Evolutionary conservation across 2,113 vertebrate species (phyloP).

Genomic region (Sphyrna mokarran): DNA sequence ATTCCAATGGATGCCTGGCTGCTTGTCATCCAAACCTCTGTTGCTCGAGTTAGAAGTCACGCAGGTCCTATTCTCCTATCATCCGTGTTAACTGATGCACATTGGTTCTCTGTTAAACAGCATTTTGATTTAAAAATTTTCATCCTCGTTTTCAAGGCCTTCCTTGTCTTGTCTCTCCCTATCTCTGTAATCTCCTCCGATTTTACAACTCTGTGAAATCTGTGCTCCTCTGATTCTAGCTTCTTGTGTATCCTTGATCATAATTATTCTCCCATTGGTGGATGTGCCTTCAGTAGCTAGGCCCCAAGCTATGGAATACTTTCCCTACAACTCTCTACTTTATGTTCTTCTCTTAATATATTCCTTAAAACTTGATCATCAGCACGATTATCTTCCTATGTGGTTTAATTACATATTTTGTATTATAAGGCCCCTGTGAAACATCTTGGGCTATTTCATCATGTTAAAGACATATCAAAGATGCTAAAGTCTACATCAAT

Average conservation of each 20-base stretch:
- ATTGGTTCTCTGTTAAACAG: neutral
- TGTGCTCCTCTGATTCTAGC: neutral
- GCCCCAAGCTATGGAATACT: neutral
- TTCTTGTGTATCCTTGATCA: neutral
- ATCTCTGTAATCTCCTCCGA: neutral
- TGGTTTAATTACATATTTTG: neutral
- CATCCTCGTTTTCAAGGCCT: neutral
- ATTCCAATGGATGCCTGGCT: neutral
- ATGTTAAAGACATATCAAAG: neutral
- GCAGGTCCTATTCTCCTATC: neutral
- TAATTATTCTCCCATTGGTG: neutral
- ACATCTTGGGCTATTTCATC: neutral
- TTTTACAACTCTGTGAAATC: neutral
- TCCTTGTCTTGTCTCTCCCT: neutral
- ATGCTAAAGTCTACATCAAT: too few relatives aligned
- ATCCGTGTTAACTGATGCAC: neutral
- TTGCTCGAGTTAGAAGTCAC: neutral
- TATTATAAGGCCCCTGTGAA: neutral
- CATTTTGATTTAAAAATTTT: neutral
- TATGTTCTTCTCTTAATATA: too few relatives aligned
- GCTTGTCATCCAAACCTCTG: neutral
- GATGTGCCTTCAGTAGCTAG: neutral
- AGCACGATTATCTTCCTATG: neutral
- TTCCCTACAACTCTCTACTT: neutral
- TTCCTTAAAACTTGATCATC: neutral